Evolutionary conservation across 2,797 vertebrate genomes (phyloP).

Genomic region (Chiropotes sagulatus): DNA sequence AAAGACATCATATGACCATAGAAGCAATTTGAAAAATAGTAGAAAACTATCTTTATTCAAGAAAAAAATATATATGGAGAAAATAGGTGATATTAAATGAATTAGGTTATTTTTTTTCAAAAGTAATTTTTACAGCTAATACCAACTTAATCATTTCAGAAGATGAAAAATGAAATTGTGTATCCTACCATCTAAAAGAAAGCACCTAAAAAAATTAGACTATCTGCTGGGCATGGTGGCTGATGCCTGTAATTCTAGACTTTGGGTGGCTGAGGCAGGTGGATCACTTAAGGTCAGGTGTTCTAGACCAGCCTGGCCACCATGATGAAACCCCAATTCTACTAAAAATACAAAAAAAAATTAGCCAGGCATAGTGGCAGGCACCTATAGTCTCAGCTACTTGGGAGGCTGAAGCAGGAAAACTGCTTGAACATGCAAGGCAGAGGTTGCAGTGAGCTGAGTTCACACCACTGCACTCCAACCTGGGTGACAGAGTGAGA

Average conservation of each 20-base stretch:
- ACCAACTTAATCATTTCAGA: slow-evolving; percentile 1
- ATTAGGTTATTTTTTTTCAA: background rate
- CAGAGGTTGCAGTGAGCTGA: background rate
- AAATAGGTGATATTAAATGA: background rate
- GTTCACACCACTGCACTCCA: background rate
- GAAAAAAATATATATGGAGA: background rate
- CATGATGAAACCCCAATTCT: background rate
- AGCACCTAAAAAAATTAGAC: background rate
- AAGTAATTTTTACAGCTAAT: slow-evolving; percentile 3
- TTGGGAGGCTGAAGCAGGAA: background rate
- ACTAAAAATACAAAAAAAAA: background rate
- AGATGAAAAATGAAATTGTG: slow-evolving; percentile 11
- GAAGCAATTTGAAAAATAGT: background rate
- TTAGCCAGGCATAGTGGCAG: background rate
- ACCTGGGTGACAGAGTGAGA: background rate
- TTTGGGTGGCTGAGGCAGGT: background rate
- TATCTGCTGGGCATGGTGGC: background rate
- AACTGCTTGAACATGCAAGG: background rate
- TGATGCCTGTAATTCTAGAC: background rate
- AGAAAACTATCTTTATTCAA: background rate
- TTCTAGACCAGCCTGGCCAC: background rate
- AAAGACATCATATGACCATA: background rate
- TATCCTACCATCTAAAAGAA: background rate
- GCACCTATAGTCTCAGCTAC: background rate
- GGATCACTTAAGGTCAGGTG: background rate